Evolutionary conservation across 2,888 invertebrate genomes (phyloP).

Genomic region (Dryobotodes eremita): DNA sequence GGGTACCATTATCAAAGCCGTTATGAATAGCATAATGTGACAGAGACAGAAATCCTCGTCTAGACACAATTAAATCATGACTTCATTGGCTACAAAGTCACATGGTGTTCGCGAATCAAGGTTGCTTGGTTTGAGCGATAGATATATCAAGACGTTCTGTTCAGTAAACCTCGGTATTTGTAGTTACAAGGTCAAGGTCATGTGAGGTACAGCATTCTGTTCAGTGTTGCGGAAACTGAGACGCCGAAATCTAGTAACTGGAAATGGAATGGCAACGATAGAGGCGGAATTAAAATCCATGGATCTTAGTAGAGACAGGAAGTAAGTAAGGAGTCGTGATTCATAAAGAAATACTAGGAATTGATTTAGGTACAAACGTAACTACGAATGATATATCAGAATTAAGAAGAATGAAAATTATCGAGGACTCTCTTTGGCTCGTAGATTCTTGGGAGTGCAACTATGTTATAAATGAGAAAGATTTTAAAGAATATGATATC

Average conservation of each 20-base stretch:
- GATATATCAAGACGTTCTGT: slow-evolving; percentile 56
- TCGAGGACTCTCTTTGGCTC: neutral
- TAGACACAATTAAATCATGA: slow-evolving; percentile 56
- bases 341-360: neutral
- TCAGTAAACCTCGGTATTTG: slow-evolving; percentile 56
- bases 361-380: neutral
- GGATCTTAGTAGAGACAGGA: neutral
- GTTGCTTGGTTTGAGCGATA: slow-evolving; percentile 42
- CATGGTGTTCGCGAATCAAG: slow-evolving; percentile 57
- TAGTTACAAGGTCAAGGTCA: slow-evolving; percentile 48
- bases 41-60: slow-evolving; percentile 29
- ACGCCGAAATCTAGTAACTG: neutral
- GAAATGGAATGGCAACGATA: neutral
- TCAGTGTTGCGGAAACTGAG: slow-evolving; percentile 18
- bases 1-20: slow-evolving; percentile 11
- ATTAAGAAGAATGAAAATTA: neutral
- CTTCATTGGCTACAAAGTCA: slow-evolving; percentile 51
- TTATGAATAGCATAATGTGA: slow-evolving; percentile 2
- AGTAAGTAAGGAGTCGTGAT: neutral
- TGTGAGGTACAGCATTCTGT: slow-evolving; percentile 11
- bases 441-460: neutral
- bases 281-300: neutral
- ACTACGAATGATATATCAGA: neutral
- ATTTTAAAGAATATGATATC: neutral
- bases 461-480: neutral